Evolutionary conservation across 2,888 invertebrate genomes (phyloP).

Genomic region (Ctenicera cuprea): DNA sequence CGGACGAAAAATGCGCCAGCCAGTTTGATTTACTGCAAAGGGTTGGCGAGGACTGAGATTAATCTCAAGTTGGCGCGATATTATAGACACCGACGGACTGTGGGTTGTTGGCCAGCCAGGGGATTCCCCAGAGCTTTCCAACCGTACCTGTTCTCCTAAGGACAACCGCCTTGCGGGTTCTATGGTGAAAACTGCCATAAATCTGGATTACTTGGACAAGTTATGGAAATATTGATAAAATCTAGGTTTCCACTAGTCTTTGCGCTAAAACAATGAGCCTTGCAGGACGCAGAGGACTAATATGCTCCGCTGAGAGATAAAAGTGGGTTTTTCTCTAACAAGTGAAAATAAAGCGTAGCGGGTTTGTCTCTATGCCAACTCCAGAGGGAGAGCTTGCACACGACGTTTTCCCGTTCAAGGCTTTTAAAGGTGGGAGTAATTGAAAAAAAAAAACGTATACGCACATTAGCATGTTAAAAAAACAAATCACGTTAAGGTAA

Average conservation of each 20-base stretch:
- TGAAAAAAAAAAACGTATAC: too few relatives aligned
- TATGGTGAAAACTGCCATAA: slow-evolving; percentile 34
- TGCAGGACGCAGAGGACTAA: background rate
- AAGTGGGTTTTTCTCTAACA: slow-evolving; percentile 22
- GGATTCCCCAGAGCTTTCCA: slow-evolving; percentile 27
- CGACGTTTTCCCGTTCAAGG: background rate
- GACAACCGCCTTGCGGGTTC: slow-evolving; percentile 4
- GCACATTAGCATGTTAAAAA: too few relatives aligned
- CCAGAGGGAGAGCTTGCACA: background rate
- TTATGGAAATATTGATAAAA: slow-evolving; percentile 47
- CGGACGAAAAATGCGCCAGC: slow-evolving; percentile 61
- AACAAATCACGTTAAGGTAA: too few relatives aligned
- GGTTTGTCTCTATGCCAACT: slow-evolving; percentile 14
- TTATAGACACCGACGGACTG: slow-evolving; percentile 54
- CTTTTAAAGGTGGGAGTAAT: background rate
- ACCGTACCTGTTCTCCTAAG: background rate
- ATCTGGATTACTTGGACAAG: slow-evolving; percentile 39
- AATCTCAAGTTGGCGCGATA: slow-evolving; percentile 63
- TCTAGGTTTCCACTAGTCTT: slow-evolving; percentile 18
- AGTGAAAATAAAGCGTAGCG: slow-evolving; percentile 24
- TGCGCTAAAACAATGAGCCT: slow-evolving; percentile 16
- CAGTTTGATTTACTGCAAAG: slow-evolving; percentile 64
- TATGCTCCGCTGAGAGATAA: slow-evolving; percentile 24
- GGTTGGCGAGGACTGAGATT: slow-evolving; percentile 63
- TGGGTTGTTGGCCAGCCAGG: slow-evolving; percentile 24